These are phyloP conservation scores for Pycnomerus fuliginosus DNA, from an alignment of 2,888 invertebrate species.

Conservation along the genomic window DNA sequence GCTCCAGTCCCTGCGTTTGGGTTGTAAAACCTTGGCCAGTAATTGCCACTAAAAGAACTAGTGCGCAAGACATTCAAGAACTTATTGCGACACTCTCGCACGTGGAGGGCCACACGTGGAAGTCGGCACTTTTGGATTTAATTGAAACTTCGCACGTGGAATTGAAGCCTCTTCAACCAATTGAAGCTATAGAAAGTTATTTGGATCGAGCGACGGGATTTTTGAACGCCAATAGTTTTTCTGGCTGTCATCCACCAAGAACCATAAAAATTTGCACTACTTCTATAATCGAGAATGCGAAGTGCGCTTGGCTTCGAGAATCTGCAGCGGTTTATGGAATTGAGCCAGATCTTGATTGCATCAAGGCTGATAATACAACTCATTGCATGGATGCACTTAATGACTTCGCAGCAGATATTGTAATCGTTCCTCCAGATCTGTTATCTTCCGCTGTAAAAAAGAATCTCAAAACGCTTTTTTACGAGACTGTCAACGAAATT, in stretches of 20 bases:
- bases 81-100: conserved; percentile 54
- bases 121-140: conserved; percentile 60
- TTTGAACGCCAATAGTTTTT: conserved; percentile 66
- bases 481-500: conserved; percentile 62
- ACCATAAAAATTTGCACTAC: conserved; percentile 65
- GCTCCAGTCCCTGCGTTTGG: conserved; percentile 71
- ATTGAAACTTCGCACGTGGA: conserved; percentile 61
- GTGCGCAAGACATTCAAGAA: conserved; percentile 57
- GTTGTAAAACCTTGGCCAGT: conserved; percentile 77
- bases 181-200: conserved; percentile 66
- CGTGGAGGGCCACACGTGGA: conserved; percentile 53
- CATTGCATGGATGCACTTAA: conserved; percentile 70
- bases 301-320: conserved; percentile 78
- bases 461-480: conserved; percentile 60
- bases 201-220: conserved; percentile 63
- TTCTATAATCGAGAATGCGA: conserved; percentile 67
- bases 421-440: conserved; percentile 71
- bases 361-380: conserved; percentile 59
- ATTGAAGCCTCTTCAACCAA: conserved; percentile 58
- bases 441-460: conserved; percentile 65
- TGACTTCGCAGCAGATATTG: conserved; percentile 67
- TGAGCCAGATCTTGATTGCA: conserved; percentile 78
- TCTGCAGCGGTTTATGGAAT: conserved; percentile 74
- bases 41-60: conserved; percentile 62
- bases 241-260: conserved; percentile 68